Evolutionary conservation across 2,113 vertebrate genomes (phyloP), one percentile per base, ranked within the genome.

Genomic region (Malurus elegans): DNA sequence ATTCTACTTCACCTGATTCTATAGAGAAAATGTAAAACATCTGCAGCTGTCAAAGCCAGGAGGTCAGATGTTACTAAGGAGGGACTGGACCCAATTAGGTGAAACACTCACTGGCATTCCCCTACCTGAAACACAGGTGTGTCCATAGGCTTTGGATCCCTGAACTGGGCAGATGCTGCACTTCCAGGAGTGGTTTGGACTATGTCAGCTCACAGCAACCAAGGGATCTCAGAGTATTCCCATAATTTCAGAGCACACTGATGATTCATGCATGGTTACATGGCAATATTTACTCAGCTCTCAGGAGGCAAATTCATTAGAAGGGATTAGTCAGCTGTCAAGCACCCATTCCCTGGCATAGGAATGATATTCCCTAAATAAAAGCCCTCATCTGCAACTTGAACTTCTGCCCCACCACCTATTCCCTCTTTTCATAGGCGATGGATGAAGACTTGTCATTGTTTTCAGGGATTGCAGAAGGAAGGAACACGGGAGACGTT

Each of bases 191-290:
- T 78, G 61, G 21, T 28, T 88, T 82, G 42, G 45, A 42, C 24
- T 42, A 1, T 79, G 69, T 51, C 79, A 90, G 42, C 64, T 79
- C 34, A 10, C n/a, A 79, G 81, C 36, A 85, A 66, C 18, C 28
- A 44, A 54, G 26, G 16, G 26, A 82, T 79, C n/a, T 82, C 32
- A 40, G 31, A 60, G 56, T 2, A 1, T 79, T 89, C 61, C 40
- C 70, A 65, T 61, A 36, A 9, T 42, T 79, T 74, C 23, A 57
- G 92, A 90, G 54, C 74, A 62, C 0, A 0, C 26, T 20, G 54
- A 42, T 93, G 93, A 95, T 62, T 95, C 91, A 92, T 34, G 56
- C 85, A 23, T 91, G 70, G 90, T 95, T 90, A 95, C 93, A 42
- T 1, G 67, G 91, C 79, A 95, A 95, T 94, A 95, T 90, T 96